Conservation (phyloP, 2,797 vertebrate species). For the Myoxocephalus aenaeus region DNA sequence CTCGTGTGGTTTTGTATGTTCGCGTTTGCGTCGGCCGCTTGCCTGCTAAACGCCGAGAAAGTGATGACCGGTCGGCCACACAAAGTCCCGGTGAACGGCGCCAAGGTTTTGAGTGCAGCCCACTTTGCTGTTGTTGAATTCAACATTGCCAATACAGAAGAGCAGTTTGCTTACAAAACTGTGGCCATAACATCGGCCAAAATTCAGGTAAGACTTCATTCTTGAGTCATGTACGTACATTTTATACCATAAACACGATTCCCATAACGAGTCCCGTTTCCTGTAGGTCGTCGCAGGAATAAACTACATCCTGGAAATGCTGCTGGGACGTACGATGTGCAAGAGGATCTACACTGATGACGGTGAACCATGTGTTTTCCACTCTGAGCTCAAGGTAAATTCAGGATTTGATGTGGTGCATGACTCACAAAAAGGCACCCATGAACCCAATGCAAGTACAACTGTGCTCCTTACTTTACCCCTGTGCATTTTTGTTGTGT, state of each 20-base stretch:
- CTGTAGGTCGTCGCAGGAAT: constrained; percentile 57
- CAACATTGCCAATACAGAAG: constrained; percentile 31
- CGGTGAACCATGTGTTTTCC: constrained; percentile 10
- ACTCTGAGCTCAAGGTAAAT: constrained; percentile 46
- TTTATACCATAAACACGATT: neutral
- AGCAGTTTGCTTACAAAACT: constrained; percentile 41
- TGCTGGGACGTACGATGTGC: constrained; percentile 41
- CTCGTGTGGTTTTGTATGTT: constrained; percentile 8
- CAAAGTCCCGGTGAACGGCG: constrained; percentile 17
- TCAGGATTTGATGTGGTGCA: constrained; percentile 3
- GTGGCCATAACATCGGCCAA: constrained; percentile 49
- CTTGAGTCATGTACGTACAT: neutral
- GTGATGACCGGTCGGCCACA: constrained; percentile 29
- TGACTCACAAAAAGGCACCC: neutral
- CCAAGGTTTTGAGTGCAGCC: constrained; percentile 10
- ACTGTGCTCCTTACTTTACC: neutral
- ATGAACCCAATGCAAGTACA: neutral
- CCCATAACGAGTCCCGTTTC: too few relatives aligned
- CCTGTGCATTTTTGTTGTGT: neutral
- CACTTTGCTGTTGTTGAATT: constrained; percentile 54
- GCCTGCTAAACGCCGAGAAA: neutral
- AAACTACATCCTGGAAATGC: constrained; percentile 61
- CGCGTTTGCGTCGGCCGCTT: neutral
- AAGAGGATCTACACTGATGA: neutral
- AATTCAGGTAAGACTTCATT: constrained; percentile 52